Base-by-base conservation (phyloP, 2,888 invertebrate species). In the Mythimna albipuncta region DNA sequence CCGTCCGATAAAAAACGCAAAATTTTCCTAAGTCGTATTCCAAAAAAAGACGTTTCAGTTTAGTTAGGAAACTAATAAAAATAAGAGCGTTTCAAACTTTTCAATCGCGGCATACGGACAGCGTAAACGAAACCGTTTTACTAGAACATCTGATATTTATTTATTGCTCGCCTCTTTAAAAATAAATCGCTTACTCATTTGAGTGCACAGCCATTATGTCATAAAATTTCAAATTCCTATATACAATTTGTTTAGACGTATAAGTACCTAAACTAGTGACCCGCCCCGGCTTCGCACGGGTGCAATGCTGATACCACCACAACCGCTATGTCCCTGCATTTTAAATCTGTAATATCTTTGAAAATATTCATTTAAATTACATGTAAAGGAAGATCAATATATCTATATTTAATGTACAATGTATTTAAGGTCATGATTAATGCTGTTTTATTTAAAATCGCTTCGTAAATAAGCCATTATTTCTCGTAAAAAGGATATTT, bases 131-230 rank as follows among this genome's bases (percentile, higher is more conserved):
- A 78, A 66, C 35, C 62, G 58, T 64, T 59, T 80, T 75, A 75
- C 69, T 64, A 80, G 55, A 81, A 68, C 64, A 70, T 68, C 63
- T 54, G 41, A 80, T 61, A 66, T 84, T 69, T 67, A 80, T 83
- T 68, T 72, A 72, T 79, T 72, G 52, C 62, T 50, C n/a, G 54
- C 62, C n/a, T 54, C 38, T 81, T 65, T 67, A 63, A 82, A 81
- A 77, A 76, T 75, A 83, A 75, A 75, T 63, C 55, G 58, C 64
- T 66, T 59, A 82, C 65, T 69, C 79, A 72, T 72, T 21, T 61
- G 52, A 64, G 66, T 66, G 58, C 58, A 59, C 64, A 61, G 38
- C 32, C 67, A 66, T 74, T 73, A 58, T 79, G 79, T 69, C 69
- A 69, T 84, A 65, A 76, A 84, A 75, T 47, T 57, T 54, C 44